Base-by-base conservation (phyloP, 1,140 invertebrate genomes). In the Neotoxoptera formosana region DNA sequence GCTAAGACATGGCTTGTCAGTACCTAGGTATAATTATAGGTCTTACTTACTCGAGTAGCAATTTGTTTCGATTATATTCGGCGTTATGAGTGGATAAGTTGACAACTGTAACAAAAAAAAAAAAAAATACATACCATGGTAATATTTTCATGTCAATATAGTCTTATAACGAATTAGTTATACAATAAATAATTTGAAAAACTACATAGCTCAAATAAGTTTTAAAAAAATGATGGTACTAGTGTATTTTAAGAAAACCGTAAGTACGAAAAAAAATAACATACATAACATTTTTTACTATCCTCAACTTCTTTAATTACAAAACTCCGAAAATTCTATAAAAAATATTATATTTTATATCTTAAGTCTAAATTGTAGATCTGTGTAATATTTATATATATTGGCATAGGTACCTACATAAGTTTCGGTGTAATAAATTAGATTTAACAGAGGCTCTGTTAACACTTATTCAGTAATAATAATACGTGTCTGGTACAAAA, bases 401-500 rank as follows among this genome's bases (percentile, higher is more conserved):
- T 81, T 21, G 8, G 36, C 25, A 47, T 45, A 86, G 23, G 23
- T 86, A 30, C 23, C 30, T 25, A 47, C 14, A 45, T 25, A 2
- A 41, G 41, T 48, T 47, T 47, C 3, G 25, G n/a, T 21, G 2
- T 48, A 48, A n/a, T 88, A 48, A 88, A 48, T 47, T 14, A 48
- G 7, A 9, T 84, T 14, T 48, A 47, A 21, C 6, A 2, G 25
- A 48, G 30, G 51, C 30, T 30, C 14, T 30, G 87, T 89, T 53
- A 89, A 23, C 34, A 89, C 48, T 87, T 87, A 47, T 25, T 17
- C 21, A 53, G 7, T 84, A 14, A 14, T 88, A 48, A 53, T 53
- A 89, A 89, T 89, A 89, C 48, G 87, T 89, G 87, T 89, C 87
- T 89, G 87, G 87, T 53, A 89, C 87, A 51, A 89, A 53, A 89